Evolutionary conservation across 2,113 vertebrate species (phyloP).

Genomic region (Melanerpes aurifrons): DNA sequence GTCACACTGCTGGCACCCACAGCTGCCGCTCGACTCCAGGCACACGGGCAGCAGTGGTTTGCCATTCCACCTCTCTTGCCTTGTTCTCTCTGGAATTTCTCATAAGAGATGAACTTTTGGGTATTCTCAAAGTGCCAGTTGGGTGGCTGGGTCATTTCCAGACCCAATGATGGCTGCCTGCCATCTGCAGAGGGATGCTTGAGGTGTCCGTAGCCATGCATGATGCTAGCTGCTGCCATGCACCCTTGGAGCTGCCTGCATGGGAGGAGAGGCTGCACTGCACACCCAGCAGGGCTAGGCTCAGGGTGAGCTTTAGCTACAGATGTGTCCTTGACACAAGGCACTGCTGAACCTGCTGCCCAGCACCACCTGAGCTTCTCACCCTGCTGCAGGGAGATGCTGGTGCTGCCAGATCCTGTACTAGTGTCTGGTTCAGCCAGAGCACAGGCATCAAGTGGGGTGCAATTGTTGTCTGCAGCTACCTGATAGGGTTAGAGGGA

Average conservation of each 20-base stretch:
- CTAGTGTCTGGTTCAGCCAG: fast-evolving
- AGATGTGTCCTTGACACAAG: neutral
- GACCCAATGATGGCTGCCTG: neutral
- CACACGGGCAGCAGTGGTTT: neutral
- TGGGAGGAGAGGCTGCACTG: neutral
- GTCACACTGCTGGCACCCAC: constrained; percentile 22
- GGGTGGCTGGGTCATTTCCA: neutral
- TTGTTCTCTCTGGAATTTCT: constrained; percentile 11
- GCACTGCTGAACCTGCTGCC: neutral
- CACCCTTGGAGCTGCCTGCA: neutral
- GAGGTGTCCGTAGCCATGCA: neutral
- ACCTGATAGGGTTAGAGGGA: neutral
- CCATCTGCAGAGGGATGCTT: neutral
- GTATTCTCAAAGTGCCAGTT: neutral
- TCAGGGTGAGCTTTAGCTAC: neutral
- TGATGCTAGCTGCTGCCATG: fast-evolving
- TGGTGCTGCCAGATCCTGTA: fast-evolving
- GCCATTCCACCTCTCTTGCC: neutral
- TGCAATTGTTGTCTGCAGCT: neutral
- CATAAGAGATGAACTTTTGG: neutral
- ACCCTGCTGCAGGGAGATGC: neutral
- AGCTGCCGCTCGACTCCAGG: constrained; percentile 6
- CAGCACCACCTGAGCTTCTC: neutral
- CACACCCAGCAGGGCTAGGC: neutral
- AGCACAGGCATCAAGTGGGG: neutral